Percentiles rank a stretch among this genome's conserved stretches.
phyloP scores from a whole-genome alignment of 2,888 invertebrate species.

The Drosophila yooni region DNA sequence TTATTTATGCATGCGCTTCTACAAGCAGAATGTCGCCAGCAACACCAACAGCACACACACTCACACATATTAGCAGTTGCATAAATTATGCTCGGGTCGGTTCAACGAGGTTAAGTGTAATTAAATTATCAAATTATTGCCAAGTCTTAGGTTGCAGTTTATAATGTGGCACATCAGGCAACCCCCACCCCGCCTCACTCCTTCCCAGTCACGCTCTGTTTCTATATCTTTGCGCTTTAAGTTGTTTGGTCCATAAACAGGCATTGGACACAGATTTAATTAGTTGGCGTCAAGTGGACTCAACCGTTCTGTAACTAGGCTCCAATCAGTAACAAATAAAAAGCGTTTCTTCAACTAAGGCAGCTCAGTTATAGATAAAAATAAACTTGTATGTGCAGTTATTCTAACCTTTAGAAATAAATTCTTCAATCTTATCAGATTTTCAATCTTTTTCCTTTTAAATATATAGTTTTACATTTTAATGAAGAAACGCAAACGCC shows the following conservation, averaged over 20 bases:
- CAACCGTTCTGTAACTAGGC: constrained; percentile 10
- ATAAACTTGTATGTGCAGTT: not conserved
- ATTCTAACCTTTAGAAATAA: too few species aligned
- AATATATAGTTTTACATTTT: not conserved
- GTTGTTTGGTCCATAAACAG: constrained; percentile 62
- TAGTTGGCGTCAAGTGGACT: constrained; percentile 68
- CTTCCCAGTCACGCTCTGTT: not conserved
- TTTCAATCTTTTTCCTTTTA: not conserved
- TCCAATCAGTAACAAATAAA: constrained; percentile 20
- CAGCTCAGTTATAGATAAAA: not conserved
- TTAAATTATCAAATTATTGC: constrained; percentile 80
- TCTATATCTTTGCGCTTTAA: not conserved
- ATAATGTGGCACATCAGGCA: constrained; percentile 66
- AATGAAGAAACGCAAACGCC: not conserved
- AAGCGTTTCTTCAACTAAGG: constrained; percentile 35
- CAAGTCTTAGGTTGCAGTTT: constrained; percentile 81
- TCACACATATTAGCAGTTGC: constrained; percentile 57
- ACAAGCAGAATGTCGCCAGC: constrained; percentile 64
- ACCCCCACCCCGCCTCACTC: not conserved
- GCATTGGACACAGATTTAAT: constrained; percentile 72
- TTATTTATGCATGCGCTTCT: constrained; percentile 78
- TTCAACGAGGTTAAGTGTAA: constrained; percentile 79
- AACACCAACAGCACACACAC: constrained; percentile 33
- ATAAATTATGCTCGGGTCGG: constrained; percentile 70
- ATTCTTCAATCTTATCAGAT: not conserved